phyloP scores from a whole-genome alignment of 92 coral and sea anemone genomes.

The Actinostola sp. region DNA sequence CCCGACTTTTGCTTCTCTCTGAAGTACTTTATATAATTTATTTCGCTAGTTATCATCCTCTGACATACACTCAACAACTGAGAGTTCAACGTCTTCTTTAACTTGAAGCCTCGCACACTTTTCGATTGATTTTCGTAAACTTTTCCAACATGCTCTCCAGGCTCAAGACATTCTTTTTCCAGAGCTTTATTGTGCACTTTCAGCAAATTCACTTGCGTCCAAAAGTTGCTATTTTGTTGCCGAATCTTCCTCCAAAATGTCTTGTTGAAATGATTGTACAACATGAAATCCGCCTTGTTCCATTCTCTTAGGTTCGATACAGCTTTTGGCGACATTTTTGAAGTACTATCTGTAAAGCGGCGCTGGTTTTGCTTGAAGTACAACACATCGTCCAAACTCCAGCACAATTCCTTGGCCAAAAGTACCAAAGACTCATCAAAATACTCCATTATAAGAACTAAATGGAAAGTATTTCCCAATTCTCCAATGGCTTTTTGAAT shows the following conservation, averaged over 20 bases:
- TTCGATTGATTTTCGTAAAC: slow-evolving; percentile 42
- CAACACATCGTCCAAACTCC: slow-evolving; percentile 58
- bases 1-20: slow-evolving; percentile 25
- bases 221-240: slow-evolving; percentile 35
- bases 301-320: slow-evolving; percentile 31
- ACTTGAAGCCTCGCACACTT: slow-evolving; percentile 36
- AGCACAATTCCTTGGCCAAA: slow-evolving; percentile 53
- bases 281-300: slow-evolving; percentile 51
- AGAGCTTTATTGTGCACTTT: slow-evolving; percentile 28
- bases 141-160: slow-evolving; percentile 36
- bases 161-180: slow-evolving; percentile 20
- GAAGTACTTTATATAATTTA: slow-evolving; percentile 60
- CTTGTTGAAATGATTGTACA: slow-evolving; percentile 56
- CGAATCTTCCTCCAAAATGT: slow-evolving; percentile 56
- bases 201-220: slow-evolving; percentile 25
- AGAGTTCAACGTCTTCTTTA: slow-evolving; percentile 29
- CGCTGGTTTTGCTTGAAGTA: slow-evolving; percentile 60
- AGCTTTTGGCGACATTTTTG: slow-evolving; percentile 7
- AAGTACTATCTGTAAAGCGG: slow-evolving; percentile 8
- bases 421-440: slow-evolving; percentile 70
- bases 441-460: slow-evolving; percentile 69
- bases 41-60: slow-evolving; percentile 72
- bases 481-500: slow-evolving; percentile 18
- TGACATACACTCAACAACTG: slow-evolving; percentile 46
- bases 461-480: slow-evolving; percentile 32